phyloP scores from a whole-genome alignment of 2,888 invertebrate species.

The Stenodera caucasica region DNA sequence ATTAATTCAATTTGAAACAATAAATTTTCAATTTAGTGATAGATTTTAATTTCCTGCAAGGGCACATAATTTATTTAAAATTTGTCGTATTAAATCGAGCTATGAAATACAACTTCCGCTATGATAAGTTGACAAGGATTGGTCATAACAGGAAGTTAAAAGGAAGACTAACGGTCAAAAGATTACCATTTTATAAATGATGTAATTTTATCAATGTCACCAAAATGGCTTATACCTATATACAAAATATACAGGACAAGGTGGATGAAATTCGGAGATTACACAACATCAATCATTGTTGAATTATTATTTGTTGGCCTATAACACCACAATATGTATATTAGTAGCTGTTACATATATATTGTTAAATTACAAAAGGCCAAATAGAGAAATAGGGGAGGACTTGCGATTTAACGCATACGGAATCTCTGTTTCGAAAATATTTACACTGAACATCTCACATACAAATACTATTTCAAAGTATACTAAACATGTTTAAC shows the following conservation, averaged over 20 bases:
- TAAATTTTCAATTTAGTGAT: too few species aligned
- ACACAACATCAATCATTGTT: conserved; percentile 10
- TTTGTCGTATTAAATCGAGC: not conserved
- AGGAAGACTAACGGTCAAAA: not conserved
- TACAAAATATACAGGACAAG: not conserved
- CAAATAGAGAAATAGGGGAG: not conserved
- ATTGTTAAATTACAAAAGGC: not conserved
- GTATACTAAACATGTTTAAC: conserved; percentile 9
- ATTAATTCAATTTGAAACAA: too few species aligned
- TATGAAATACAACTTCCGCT: not conserved
- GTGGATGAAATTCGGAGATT: conserved; percentile 14
- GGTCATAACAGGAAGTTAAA: not conserved
- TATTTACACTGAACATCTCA: not conserved
- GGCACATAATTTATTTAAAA: not conserved
- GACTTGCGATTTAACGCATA: conserved; percentile 8
- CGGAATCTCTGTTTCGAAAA: not conserved
- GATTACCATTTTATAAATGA: conserved; percentile 11
- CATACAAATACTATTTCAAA: not conserved
- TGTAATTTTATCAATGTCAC: conserved; percentile 13
- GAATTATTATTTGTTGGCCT: conserved; percentile 18
- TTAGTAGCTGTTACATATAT: conserved; percentile 9
- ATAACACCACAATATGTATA: conserved; percentile 15
- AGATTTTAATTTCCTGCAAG: too few species aligned
- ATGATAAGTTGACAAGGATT: not conserved
- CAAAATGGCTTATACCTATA: not conserved